phyloP scores from a whole-genome alignment of 2,888 invertebrate genomes.

The Oscheius sp. region DNA sequence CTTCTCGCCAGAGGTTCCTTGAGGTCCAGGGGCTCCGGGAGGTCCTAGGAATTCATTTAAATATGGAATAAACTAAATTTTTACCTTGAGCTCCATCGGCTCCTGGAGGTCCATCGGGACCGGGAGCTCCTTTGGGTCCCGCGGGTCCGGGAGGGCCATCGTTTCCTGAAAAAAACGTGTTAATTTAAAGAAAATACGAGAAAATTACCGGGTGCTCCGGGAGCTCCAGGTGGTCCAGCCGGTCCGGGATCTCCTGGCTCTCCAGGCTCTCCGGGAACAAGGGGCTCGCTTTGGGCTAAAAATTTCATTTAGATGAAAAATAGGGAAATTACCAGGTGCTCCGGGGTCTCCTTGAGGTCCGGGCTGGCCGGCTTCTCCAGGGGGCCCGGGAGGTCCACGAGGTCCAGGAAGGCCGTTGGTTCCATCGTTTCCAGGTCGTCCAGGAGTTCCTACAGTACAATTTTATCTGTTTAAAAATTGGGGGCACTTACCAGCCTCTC shows the following conservation, averaged over 20 bases:
- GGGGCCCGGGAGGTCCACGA: conserved; percentile 51
- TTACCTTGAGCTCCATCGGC: conserved; percentile 35
- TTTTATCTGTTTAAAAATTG: too few species aligned
- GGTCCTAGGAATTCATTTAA: conserved; percentile 37
- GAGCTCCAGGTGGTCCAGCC: conserved; percentile 58
- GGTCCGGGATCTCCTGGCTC: conserved; percentile 37
- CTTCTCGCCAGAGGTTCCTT: conserved; percentile 51
- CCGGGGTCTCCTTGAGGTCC: conserved; percentile 66
- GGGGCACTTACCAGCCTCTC: too few species aligned
- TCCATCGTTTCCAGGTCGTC: conserved; percentile 63
- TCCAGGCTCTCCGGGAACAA: conserved; percentile 56
- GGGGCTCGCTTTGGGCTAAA: conserved; percentile 59
- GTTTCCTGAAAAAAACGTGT: too few species aligned
- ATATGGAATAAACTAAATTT: too few species aligned
- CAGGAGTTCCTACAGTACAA: too few species aligned
- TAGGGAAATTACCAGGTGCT: conserved; percentile 49
- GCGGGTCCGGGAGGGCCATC: conserved; percentile 66
- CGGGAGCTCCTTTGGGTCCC: conserved; percentile 58
- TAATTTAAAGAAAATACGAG: too few species aligned
- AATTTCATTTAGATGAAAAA: too few species aligned
- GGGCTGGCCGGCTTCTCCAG: conserved; percentile 62
- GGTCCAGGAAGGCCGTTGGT: conserved; percentile 48
- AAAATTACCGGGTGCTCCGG: conserved; percentile 56
- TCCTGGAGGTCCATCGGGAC: conserved; percentile 38
- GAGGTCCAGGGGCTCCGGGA: conserved; percentile 38